These are phyloP conservation scores for Leucophora obtusa DNA, from an alignment of 2,888 invertebrate species.

Conservation along the genomic window DNA sequence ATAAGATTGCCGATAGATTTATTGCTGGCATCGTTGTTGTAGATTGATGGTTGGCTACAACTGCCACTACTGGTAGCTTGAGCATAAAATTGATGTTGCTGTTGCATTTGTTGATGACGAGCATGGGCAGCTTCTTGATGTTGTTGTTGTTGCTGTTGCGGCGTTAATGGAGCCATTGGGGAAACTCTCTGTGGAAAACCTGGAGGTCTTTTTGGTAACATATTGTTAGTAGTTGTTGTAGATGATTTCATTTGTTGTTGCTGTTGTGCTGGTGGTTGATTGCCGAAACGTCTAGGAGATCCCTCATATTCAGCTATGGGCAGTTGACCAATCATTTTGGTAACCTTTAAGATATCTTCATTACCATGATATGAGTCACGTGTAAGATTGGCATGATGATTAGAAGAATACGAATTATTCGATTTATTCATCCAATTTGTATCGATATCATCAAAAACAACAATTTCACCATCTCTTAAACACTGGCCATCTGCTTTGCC, in stretches of 20 bases:
- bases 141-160: constrained; percentile 61
- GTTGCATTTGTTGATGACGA: constrained; percentile 61
- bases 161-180: constrained; percentile 64
- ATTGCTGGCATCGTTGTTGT: constrained; percentile 61
- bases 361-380: constrained; percentile 65
- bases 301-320: constrained; percentile 97
- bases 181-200: constrained; percentile 88
- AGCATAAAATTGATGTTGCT: constrained; percentile 59
- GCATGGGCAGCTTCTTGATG: constrained; percentile 62
- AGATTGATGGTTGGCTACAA: constrained; percentile 50
- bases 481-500: constrained; percentile 75
- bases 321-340: constrained; percentile 78
- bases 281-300: constrained; percentile 91
- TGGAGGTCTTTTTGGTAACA: constrained; percentile 86
- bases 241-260: constrained; percentile 16
- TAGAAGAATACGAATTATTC: constrained; percentile 54
- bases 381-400: constrained; percentile 46
- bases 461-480: constrained; percentile 89
- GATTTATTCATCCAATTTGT: constrained; percentile 66
- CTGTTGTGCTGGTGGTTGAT: constrained; percentile 35
- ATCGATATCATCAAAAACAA: constrained; percentile 83
- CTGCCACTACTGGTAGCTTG: constrained; percentile 60
- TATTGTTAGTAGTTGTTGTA: constrained; percentile 24
- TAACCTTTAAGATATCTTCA: constrained; percentile 77
- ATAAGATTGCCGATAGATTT: constrained; percentile 73